phyloP scores from a whole-genome alignment of 2,113 vertebrate species.

The Mus spicilegus region DNA sequence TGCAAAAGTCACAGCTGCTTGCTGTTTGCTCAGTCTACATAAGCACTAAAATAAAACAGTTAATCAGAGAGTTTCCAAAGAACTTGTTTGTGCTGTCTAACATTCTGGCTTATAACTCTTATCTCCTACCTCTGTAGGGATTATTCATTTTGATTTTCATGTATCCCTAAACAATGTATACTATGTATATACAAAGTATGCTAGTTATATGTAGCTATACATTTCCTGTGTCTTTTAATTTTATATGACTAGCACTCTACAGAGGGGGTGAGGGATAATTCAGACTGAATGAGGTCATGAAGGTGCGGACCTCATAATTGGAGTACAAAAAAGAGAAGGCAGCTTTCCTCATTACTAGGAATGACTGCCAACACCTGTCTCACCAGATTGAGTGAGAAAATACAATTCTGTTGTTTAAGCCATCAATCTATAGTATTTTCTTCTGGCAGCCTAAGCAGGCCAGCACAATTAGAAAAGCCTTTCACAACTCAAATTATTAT shows the following conservation, averaged over 20 bases:
- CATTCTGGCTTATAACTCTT: neutral
- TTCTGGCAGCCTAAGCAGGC: neutral
- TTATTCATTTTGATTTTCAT: slow-evolving; percentile 12
- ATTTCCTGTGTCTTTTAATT: neutral
- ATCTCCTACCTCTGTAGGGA: neutral
- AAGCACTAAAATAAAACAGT: neutral
- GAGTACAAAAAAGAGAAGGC: neutral
- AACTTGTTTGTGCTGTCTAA: slow-evolving; percentile 14
- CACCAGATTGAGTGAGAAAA: neutral
- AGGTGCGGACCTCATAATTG: neutral
- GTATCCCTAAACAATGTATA: neutral
- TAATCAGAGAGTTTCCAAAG: slow-evolving; percentile 35
- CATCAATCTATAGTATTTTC: neutral
- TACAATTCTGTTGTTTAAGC: slow-evolving; percentile 13
- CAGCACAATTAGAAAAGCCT: slow-evolving; percentile 17
- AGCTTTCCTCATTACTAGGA: neutral
- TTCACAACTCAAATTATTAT: neutral
- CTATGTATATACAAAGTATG: neutral
- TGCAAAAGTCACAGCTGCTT: slow-evolving; percentile 12
- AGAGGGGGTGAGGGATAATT: neutral
- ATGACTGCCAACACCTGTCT: neutral
- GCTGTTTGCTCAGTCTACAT: neutral
- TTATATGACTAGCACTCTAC: neutral
- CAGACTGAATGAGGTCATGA: neutral
- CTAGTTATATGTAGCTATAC: neutral